Conservation (phyloP, 2,797 vertebrate species). For the Microctenopoma steveboyesi region DNA sequence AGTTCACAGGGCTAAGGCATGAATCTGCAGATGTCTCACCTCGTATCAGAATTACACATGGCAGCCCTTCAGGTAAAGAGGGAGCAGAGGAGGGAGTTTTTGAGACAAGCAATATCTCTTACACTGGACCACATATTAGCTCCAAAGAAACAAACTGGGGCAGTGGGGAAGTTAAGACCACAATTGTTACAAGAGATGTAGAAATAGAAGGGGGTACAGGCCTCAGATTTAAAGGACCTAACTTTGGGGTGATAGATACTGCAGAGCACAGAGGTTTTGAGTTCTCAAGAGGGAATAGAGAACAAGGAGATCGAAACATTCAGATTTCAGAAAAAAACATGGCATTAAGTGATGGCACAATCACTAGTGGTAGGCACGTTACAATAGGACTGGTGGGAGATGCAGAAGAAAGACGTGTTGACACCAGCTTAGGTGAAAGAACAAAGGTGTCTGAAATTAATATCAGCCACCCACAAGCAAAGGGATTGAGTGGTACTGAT, state of each 20-base stretch:
- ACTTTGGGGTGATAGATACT: constrained; percentile 64
- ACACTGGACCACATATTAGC: constrained; percentile 70
- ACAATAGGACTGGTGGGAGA: constrained; percentile 41
- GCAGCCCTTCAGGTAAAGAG: constrained; percentile 71
- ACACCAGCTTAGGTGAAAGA: constrained; percentile 40
- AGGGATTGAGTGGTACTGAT: constrained; percentile 44
- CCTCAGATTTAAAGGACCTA: constrained; percentile 72
- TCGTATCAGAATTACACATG: constrained; percentile 78
- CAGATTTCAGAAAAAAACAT: constrained; percentile 54
- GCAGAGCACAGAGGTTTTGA: constrained; percentile 58
- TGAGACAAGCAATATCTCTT: constrained; percentile 62
- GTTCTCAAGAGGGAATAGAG: constrained; percentile 58
- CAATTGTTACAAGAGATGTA: constrained; percentile 58
- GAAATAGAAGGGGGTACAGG: constrained; percentile 67
- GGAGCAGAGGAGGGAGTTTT: constrained; percentile 65
- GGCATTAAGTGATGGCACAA: constrained; percentile 58
- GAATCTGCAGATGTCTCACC: constrained; percentile 82
- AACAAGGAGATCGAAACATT: constrained; percentile 53
- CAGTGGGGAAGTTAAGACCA: constrained; percentile 62
- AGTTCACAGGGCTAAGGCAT: constrained; percentile 82
- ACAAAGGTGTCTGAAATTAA: constrained; percentile 58
- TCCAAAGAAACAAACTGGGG: constrained; percentile 72
- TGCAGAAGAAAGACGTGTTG: constrained; percentile 58
- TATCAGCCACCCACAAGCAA: constrained; percentile 54
- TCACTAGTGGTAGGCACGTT: constrained; percentile 61